phyloP scores from a whole-genome alignment of 1,140 invertebrate species.

The Vollenhovia emeryi region DNA sequence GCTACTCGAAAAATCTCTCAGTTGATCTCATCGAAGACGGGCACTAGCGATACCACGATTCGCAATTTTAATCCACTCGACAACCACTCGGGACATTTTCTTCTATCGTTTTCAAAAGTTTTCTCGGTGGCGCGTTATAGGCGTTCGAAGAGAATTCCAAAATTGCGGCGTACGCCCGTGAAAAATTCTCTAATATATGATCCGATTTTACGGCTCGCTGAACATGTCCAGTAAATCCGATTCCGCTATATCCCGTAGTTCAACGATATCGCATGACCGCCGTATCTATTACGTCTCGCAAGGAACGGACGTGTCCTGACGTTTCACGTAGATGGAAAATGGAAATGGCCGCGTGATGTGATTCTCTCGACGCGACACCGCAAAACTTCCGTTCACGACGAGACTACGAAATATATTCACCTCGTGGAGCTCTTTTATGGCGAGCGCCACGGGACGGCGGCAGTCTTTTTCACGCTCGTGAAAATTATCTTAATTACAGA shows the following conservation, averaged over 20 bases:
- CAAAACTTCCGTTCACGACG: slow-evolving; percentile 13
- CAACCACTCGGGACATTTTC: slow-evolving; percentile 6
- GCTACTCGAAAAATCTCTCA: slow-evolving; percentile 29
- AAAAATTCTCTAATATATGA: slow-evolving; percentile 70
- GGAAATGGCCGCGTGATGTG: slow-evolving; percentile 41
- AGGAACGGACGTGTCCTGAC: slow-evolving; percentile 42
- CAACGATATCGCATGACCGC: slow-evolving; percentile 62
- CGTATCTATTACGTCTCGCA: slow-evolving; percentile 51
- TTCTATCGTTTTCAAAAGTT: neutral
- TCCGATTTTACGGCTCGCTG: slow-evolving; percentile 66
- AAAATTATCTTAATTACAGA: slow-evolving; percentile 27
- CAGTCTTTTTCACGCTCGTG: neutral
- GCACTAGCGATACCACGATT: neutral
- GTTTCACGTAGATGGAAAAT: slow-evolving; percentile 53
- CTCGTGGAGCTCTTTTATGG: neutral
- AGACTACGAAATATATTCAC: slow-evolving; percentile 4
- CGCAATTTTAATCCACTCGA: slow-evolving; percentile 28
- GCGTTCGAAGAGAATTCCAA: neutral
- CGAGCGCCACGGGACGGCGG: no score
- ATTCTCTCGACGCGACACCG: slow-evolving; percentile 35
- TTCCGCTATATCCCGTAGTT: slow-evolving; percentile 62
- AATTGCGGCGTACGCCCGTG: slow-evolving; percentile 1
- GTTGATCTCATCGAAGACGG: neutral
- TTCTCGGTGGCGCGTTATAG: neutral
- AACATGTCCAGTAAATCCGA: slow-evolving; percentile 66